Conservation (phyloP, 2,888 invertebrate species). For the Sarcophaga variegata region DNA sequence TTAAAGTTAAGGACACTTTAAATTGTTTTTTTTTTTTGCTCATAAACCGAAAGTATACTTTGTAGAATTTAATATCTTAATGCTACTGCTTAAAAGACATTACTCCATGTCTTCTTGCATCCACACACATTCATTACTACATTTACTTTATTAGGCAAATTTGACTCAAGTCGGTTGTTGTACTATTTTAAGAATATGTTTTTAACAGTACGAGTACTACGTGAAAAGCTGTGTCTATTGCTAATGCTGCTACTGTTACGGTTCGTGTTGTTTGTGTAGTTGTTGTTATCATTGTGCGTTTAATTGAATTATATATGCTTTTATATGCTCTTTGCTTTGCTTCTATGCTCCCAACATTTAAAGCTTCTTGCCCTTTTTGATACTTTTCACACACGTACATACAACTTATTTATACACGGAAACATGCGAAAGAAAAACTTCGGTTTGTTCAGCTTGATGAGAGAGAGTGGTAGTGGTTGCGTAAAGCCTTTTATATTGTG, state of each 20-base stretch:
- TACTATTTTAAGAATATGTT: neutral
- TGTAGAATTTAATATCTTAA: no score
- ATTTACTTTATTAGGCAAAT: neutral
- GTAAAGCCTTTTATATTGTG: constrained; percentile 3
- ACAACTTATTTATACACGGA: neutral
- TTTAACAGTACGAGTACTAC: neutral
- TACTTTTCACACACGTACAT: constrained; percentile 3
- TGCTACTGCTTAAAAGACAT: no score
- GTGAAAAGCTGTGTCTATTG: neutral
- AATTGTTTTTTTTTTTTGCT: no score
- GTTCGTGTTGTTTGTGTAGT: no score
- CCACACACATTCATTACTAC: no score
- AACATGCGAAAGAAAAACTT: neutral
- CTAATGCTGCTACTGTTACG: no score
- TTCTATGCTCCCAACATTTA: no score
- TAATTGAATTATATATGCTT: constrained; percentile 7
- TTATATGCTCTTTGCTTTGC: neutral
- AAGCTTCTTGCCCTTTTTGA: neutral
- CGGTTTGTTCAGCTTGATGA: no score
- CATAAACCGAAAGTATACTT: no score
- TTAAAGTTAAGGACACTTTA: no score
- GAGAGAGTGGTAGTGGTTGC: neutral
- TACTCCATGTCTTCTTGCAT: no score
- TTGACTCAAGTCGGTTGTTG: neutral
- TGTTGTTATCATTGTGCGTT: neutral